Percentiles rank a stretch among this genome's conserved stretches.
phyloP scores from a whole-genome alignment of 2,797 vertebrate species.

The Tarsius wallacei region DNA sequence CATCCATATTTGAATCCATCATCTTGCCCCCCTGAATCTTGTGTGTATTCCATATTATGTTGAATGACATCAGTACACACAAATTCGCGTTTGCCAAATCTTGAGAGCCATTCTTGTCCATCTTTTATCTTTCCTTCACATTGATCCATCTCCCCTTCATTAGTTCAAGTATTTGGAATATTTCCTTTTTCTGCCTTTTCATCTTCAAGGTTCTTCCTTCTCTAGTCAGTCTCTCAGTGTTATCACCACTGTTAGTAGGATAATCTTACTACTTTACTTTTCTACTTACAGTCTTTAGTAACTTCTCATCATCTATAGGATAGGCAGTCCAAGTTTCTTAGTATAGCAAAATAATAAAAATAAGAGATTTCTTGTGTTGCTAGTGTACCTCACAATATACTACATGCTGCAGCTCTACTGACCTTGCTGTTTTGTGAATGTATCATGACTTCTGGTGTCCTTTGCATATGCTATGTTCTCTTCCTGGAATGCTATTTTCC shows the following conservation, averaged over 20 bases:
- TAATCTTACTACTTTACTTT: neutral
- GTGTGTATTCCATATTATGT: neutral
- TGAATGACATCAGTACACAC: neutral
- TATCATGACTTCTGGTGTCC: neutral
- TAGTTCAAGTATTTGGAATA: neutral
- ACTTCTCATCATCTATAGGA: neutral
- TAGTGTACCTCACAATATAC: neutral
- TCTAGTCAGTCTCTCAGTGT: neutral
- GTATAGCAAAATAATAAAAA: neutral
- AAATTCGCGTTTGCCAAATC: neutral
- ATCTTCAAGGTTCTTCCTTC: neutral
- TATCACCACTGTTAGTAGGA: neutral
- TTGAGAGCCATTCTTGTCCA: neutral
- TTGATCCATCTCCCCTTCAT: neutral
- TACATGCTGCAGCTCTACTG: neutral
- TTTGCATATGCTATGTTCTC: neutral
- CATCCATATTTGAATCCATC: neutral
- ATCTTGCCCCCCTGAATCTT: neutral
- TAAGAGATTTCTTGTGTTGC: neutral
- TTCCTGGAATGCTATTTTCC: neutral
- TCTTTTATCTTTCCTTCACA: neutral
- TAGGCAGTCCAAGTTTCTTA: neutral
- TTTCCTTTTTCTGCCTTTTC: neutral
- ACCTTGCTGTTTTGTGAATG: neutral
- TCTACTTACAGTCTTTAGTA: neutral